These are phyloP conservation scores for Sparidentex hasta DNA, from an alignment of 2,797 vertebrate genomes.

Conservation along the genomic window DNA sequence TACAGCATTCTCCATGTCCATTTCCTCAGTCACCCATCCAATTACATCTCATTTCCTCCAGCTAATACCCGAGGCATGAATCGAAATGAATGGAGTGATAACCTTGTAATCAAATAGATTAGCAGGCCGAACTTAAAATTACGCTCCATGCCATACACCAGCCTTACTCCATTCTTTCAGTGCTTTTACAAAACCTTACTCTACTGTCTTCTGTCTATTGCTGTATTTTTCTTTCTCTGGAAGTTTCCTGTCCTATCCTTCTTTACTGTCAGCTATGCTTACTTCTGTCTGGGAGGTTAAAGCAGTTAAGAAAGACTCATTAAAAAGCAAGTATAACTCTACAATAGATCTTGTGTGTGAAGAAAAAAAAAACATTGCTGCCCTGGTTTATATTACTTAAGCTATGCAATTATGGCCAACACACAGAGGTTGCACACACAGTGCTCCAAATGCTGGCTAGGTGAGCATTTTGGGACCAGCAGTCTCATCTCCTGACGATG, in stretches of 20 bases:
- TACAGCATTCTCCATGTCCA: neutral
- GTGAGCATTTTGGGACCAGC: conserved; percentile 2
- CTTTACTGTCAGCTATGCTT: neutral
- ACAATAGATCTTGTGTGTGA: too few species aligned
- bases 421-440: too few species aligned
- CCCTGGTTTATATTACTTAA: too few species aligned
- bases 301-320: neutral
- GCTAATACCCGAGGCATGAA: conserved; percentile 28
- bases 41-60: conserved; percentile 32
- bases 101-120: conserved; percentile 51
- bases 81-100: conserved; percentile 26
- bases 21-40: conserved; percentile 13
- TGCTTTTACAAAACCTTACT: neutral
- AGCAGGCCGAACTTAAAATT: conserved; percentile 34
- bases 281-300: neutral
- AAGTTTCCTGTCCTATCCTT: neutral
- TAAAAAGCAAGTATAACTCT: neutral
- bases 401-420: too few species aligned
- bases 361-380: neutral
- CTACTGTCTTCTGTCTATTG: neutral
- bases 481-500: conserved; percentile 22
- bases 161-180: neutral
- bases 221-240: neutral
- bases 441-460: neutral
- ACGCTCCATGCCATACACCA: conserved; percentile 2